Conservation (phyloP, 2,888 invertebrate genomes). For the Eurois occulta region DNA sequence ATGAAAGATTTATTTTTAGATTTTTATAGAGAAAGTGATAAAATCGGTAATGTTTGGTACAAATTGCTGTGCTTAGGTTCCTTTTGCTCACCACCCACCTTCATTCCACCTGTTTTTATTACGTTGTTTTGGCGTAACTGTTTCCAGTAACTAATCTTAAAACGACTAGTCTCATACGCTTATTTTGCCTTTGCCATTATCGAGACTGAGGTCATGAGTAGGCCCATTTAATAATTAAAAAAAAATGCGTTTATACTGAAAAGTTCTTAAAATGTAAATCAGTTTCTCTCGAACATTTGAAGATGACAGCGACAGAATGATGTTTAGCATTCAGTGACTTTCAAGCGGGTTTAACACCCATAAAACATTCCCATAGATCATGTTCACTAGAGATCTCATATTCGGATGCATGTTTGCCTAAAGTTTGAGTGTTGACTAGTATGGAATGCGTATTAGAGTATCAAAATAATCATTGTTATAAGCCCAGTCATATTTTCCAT, state of each 20-base stretch:
- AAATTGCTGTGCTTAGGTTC: constrained; percentile 9
- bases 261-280: neutral
- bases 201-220: no score
- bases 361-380: neutral
- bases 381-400: no score
- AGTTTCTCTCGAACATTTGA: neutral
- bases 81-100: neutral
- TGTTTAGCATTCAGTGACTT: neutral
- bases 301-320: neutral
- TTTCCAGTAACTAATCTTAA: neutral
- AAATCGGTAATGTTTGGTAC: constrained; percentile 5
- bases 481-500: no score
- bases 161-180: neutral
- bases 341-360: neutral
- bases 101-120: neutral
- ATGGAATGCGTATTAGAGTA: no score
- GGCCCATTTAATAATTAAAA: no score
- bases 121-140: neutral
- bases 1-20: constrained; percentile 34
- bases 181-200: no score
- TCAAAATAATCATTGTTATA: no score
- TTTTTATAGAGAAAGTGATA: constrained; percentile 30
- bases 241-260: neutral
- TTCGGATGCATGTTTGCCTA: no score
- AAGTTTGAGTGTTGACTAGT: no score